These are phyloP conservation scores for Chironomus tentans DNA, from an alignment of 2,888 invertebrate genomes.

Conservation along the genomic window DNA sequence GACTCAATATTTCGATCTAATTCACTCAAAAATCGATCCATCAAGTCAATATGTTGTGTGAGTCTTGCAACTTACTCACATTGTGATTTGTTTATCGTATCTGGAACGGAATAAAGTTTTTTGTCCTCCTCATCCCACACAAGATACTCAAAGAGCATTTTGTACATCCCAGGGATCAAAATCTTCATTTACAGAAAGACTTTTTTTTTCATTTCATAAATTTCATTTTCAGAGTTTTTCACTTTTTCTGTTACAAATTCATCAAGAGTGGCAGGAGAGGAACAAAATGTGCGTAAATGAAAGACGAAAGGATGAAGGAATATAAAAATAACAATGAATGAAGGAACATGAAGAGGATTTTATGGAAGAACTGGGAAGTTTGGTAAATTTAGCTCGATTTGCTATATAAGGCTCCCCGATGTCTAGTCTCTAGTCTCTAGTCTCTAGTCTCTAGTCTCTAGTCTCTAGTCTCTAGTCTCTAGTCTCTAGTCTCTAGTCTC, in stretches of 20 bases:
- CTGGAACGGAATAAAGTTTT: no score
- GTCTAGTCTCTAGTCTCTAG: no score
- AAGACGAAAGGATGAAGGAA: not conserved
- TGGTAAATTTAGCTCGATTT: no score
- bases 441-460: no score
- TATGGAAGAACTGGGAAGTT: not conserved
- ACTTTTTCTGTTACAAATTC: not conserved
- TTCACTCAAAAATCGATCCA: slow-evolving; percentile 1
- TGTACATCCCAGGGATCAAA: no score
- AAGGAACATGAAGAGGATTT: not conserved
- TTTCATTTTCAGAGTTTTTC: not conserved
- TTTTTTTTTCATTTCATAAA: not conserved
- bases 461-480: no score
- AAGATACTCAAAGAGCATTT: no score
- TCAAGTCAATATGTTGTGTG: slow-evolving; percentile 3
- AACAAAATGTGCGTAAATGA: not conserved
- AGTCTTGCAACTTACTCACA: not conserved
- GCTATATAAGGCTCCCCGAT: no score
- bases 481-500: no score
- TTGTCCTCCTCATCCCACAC: no score
- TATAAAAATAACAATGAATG: not conserved
- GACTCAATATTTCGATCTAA: not conserved
- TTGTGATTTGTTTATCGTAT: not conserved
- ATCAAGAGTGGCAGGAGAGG: not conserved
- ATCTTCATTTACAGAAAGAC: no score